Conservation (phyloP, 2,888 invertebrate genomes). For the Leucophenga maculata region DNA sequence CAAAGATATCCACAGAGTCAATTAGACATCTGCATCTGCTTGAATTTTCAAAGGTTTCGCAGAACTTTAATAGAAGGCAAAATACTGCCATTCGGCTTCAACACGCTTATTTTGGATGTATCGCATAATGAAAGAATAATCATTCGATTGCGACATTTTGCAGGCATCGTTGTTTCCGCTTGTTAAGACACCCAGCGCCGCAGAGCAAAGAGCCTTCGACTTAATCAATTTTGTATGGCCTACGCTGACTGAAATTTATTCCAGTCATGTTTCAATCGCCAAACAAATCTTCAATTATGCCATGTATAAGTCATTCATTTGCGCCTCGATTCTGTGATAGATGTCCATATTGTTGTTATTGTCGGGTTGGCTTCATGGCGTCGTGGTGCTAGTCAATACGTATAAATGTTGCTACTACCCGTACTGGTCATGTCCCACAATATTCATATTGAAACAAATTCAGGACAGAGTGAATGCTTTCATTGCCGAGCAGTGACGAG, state of each 20-base stretch:
- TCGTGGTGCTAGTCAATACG: not conserved
- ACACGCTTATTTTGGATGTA: not conserved
- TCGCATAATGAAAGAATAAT: not conserved
- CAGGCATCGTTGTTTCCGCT: not conserved
- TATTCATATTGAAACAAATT: not conserved
- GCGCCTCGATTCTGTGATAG: conserved; percentile 7
- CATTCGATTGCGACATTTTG: not conserved
- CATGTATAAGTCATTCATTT: conserved; percentile 29
- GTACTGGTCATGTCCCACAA: too few species aligned
- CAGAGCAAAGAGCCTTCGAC: not conserved
- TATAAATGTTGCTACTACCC: too few species aligned
- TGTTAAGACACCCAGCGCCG: not conserved
- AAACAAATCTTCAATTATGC: conserved; percentile 33
- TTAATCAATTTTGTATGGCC: conserved; percentile 24
- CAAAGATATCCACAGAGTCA: conserved; percentile 22
- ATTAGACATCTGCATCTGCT: not conserved
- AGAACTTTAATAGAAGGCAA: too few species aligned
- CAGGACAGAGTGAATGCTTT: not conserved
- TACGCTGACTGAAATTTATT: conserved; percentile 23
- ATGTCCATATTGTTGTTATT: conserved; percentile 3
- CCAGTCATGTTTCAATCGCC: conserved; percentile 32
- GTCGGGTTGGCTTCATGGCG: not conserved
- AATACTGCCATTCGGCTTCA: not conserved
- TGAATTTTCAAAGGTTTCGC: not conserved
- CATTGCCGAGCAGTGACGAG: not conserved